These are phyloP conservation scores for Pelodytes ibericus DNA, from an alignment of 2,797 vertebrate species.

Conservation along the genomic window DNA sequence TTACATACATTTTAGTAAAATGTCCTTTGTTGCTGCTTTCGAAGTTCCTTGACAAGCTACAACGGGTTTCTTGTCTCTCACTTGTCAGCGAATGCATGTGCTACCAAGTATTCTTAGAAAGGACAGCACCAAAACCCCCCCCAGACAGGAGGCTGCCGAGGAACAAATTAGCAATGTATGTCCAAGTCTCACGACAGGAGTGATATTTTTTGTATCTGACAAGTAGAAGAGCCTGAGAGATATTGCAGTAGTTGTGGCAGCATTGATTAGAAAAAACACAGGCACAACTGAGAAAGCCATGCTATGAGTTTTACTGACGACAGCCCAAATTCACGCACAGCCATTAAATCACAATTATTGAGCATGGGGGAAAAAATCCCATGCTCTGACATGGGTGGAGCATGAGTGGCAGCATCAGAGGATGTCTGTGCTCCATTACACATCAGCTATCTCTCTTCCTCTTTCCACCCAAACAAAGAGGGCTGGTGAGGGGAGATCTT, in stretches of 20 bases:
- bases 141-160: neutral
- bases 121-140: neutral
- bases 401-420: too few species aligned
- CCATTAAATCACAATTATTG: too few species aligned
- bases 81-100: slow-evolving; percentile 5
- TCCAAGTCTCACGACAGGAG: neutral
- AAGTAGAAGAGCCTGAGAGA: slow-evolving; percentile 6
- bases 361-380: too few species aligned
- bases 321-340: too few species aligned
- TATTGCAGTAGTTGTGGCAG: neutral
- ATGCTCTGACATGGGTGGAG: too few species aligned
- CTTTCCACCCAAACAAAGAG: too few species aligned
- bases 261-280: too few species aligned
- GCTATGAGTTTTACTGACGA: too few species aligned
- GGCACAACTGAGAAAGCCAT: too few species aligned
- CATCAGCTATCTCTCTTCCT: too few species aligned
- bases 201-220: neutral
- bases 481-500: too few species aligned
- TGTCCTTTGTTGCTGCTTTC: neutral
- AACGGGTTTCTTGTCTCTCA: neutral
- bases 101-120: neutral
- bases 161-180: neutral
- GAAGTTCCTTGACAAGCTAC: neutral
- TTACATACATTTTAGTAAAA: slow-evolving; percentile 9
- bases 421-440: too few species aligned